These are phyloP conservation scores for Leptinotarsa defecta DNA, from an alignment of 1,140 invertebrate genomes.

Conservation along the genomic window DNA sequence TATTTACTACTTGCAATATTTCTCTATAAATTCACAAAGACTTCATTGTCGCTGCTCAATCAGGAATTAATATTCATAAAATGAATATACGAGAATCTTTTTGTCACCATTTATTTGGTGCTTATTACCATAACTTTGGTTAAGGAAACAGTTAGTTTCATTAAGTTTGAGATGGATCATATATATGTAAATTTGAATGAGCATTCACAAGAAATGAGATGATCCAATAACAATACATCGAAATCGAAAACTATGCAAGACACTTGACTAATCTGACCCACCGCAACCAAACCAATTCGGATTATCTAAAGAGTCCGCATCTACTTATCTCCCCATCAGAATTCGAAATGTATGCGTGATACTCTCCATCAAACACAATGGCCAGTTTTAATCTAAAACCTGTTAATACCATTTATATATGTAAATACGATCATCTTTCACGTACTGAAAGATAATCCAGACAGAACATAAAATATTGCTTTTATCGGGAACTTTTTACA, in stretches of 20 bases:
- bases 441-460: neutral
- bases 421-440: slow-evolving; percentile 3
- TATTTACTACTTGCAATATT: too few relatives aligned
- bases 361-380: neutral
- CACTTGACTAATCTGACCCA: neutral
- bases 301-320: neutral
- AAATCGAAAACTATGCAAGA: neutral
- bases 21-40: too few relatives aligned
- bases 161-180: too few relatives aligned
- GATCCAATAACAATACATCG: too few relatives aligned
- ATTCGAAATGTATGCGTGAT: neutral
- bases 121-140: too few relatives aligned
- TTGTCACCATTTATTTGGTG: too few relatives aligned
- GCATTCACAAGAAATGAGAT: too few relatives aligned
- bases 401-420: slow-evolving; percentile 7
- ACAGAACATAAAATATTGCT: neutral
- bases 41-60: too few relatives aligned
- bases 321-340: neutral
- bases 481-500: slow-evolving; percentile 8
- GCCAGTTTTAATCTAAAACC: neutral
- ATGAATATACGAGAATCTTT: too few relatives aligned
- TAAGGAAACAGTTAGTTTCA: too few relatives aligned
- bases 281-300: neutral
- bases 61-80: too few relatives aligned
- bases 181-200: too few relatives aligned